Evolutionary conservation across 1,140 invertebrate species (phyloP), one percentile per base, ranked within the genome.

Genomic region (Monochamus saltuarius): DNA sequence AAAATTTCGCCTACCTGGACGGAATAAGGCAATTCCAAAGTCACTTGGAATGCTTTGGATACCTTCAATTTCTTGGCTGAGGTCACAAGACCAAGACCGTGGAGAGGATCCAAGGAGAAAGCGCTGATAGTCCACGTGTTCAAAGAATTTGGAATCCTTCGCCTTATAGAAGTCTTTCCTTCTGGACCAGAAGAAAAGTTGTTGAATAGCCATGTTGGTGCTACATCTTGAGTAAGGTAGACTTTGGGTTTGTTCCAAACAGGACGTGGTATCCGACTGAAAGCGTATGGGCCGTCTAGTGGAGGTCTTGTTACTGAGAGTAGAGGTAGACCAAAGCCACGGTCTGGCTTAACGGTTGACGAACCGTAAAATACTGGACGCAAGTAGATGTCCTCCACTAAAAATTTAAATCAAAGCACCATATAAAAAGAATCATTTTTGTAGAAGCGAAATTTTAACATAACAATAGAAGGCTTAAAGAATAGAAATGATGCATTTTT

Each of bases 1-100:
- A 99, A 82, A 16, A 91, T 87, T 81, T 99, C 97, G 58, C 94
- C 95, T 51, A 89, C 83, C 60, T 94, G 90, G 1, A 99, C 86
- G 0, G 89, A 89, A 69, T 95, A 94, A 0, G 97, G 97, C 7
- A 99, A 79, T 68, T 81, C 78, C 11, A 95, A 74, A 2, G 86
- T 87, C 29, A 96, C 82, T 71, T 95, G 95, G 78, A 97, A 97
- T 4, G 90, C 89, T 69, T 92, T 87, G 72, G 94, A 93, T 0
- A 95, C 91, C 72, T 84, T 85, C 22, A 98, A 77, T 84, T 89
- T 90, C 67, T 85, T 84, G 13, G 88, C 80, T 59, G 80, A 73
- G 49, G 87, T 77, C 9, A 91, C 86, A 2, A 98, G 79, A 1
- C 93, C 94, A 0, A 99, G 81, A 14, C 96, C 97, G 54, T 87